phyloP scores from a whole-genome alignment of 2,888 invertebrate species.

The Daptonema setosum region DNA sequence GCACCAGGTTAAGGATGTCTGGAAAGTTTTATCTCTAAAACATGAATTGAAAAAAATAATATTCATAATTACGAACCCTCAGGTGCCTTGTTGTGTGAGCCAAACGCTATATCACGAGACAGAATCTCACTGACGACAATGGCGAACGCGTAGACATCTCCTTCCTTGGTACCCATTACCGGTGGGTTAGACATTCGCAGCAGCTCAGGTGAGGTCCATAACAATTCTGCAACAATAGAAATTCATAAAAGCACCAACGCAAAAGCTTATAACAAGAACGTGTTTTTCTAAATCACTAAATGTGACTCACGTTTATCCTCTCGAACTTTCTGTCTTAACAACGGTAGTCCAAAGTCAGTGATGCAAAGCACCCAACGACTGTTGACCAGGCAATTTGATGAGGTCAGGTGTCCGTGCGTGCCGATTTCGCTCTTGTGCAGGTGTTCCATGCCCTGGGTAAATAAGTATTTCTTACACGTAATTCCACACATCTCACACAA shows the following conservation, averaged over 20 bases:
- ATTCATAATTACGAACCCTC: background rate
- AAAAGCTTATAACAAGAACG: background rate
- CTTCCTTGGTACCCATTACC: background rate
- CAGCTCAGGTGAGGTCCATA: constrained; percentile 13
- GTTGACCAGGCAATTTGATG: constrained; percentile 8
- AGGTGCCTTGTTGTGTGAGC: background rate
- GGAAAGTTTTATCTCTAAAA: too few species aligned
- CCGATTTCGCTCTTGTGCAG: constrained; percentile 2
- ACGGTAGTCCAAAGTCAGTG: constrained; percentile 5
- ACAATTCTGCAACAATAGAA: constrained; percentile 4
- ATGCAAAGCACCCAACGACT: constrained; percentile 9
- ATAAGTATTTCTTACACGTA: background rate
- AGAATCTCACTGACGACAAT: constrained; percentile 4
- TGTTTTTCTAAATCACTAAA: background rate
- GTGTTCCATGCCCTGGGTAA: constrained; percentile 5
- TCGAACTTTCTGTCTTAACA: background rate
- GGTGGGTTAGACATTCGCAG: constrained; percentile 1
- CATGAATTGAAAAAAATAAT: too few species aligned
- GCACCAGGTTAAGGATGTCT: constrained; percentile 7
- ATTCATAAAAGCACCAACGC: too few species aligned
- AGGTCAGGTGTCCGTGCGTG: constrained; percentile 8
- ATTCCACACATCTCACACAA: background rate
- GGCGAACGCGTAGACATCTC: constrained; percentile 5
- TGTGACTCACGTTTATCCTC: background rate
- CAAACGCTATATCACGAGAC: constrained; percentile 1